Evolutionary conservation across 2,888 invertebrate genomes (phyloP), one percentile per base, ranked within the genome.

Genomic region (Serrognathus titanus): DNA sequence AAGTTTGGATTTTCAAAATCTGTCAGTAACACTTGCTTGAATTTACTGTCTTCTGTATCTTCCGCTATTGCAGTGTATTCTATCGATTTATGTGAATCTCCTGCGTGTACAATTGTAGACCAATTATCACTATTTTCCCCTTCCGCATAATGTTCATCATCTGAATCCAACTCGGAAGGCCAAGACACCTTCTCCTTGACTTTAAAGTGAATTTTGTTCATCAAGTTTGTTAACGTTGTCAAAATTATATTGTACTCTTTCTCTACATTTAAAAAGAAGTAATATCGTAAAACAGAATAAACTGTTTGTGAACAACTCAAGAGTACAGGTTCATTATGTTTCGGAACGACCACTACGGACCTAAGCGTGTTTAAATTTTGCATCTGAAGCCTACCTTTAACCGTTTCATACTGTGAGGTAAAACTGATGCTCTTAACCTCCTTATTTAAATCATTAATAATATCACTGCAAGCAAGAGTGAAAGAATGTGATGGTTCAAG

Each of bases 11-110:
- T 54, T 47, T 61, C 50, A 31, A 61, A 61, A 38, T 61, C 12
- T n/a, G 57, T 43, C 36, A 61, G 48, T 37, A 59, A 45, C 20
- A 20, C 7, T 7, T 40, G n/a, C 55, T 59, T 61, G 39, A 59
- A 57, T 11, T 54, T 50, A 5, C 48, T 46, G 2, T 54, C 43
- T 13, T 58, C 58, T 1, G n/a, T 36, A 11, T 58, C 54, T 24
- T 46, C 46, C 51, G 36, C 9, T n/a, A 20, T 9, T 39, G 16
- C 38, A 38, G 2, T 12, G n/a, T 9, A 37, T 38, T 41, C 16
- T 37, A 8, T 10, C 24, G 7, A 1, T 31, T 31, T 24, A n/a
- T 38, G 36, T 48, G 47, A 47, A 5, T 11, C 37, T 11, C 51
- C 51, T n/a, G 51, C 54, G 40, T 60, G 53, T 1, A 52, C 53